phyloP scores from a whole-genome alignment of 2,113 vertebrate species.

The Toxostoma redivivum region DNA sequence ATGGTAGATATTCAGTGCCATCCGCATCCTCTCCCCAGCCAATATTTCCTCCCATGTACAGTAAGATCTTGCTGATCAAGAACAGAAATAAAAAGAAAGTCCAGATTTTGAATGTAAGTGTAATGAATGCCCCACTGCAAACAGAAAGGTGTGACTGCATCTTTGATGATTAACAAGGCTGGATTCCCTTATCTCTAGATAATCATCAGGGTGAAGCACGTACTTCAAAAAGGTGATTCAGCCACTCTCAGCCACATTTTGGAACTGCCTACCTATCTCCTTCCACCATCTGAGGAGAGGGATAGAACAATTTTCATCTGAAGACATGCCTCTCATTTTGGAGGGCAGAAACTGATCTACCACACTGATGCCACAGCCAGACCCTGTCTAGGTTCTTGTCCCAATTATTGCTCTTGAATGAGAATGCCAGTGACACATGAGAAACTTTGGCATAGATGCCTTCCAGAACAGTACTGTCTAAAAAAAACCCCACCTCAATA shows the following conservation, averaged over 20 bases:
- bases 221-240: neutral
- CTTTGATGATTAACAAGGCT: neutral
- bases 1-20: neutral
- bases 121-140: neutral
- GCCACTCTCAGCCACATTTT: neutral
- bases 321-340: neutral
- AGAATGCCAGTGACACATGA: neutral
- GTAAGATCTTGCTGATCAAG: neutral
- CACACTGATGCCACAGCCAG: accelerated
- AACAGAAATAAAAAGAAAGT: neutral
- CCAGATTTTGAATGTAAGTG: neutral
- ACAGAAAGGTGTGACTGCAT: neutral
- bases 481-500: neutral
- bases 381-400: neutral
- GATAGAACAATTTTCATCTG: neutral
- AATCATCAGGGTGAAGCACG: neutral
- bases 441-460: neutral
- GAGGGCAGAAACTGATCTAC: neutral
- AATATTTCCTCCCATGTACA: neutral
- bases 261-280: neutral
- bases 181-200: neutral
- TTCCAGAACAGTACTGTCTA: neutral
- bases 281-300: neutral
- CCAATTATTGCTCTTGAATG: neutral
- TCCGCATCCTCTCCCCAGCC: neutral